phyloP scores from a whole-genome alignment of 2,888 invertebrate genomes.

The Dryocosmus kuriphilus region DNA sequence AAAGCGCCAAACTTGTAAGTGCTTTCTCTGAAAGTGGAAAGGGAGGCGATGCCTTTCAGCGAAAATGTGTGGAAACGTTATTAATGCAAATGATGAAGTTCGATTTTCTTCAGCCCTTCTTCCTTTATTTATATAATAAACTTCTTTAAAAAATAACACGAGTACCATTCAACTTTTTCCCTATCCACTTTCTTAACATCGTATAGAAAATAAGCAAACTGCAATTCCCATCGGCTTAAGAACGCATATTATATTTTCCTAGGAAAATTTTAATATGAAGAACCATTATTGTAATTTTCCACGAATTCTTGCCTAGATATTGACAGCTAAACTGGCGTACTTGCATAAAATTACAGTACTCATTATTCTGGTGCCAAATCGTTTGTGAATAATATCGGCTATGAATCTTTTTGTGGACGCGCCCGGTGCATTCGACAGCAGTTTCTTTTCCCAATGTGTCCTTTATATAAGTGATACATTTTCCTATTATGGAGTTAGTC shows the following conservation, averaged over 20 bases:
- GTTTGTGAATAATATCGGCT: constrained; percentile 67
- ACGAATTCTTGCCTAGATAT: background rate
- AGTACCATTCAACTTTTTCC: background rate
- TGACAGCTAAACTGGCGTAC: constrained; percentile 9
- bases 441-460: constrained; percentile 9
- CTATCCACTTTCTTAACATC: background rate
- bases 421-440: constrained; percentile 31
- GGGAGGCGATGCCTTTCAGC: background rate
- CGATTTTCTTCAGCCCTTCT: background rate
- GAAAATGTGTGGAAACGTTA: constrained; percentile 10
- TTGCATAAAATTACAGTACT: constrained; percentile 60
- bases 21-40: constrained; percentile 16
- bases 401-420: constrained; percentile 59
- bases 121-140: background rate
- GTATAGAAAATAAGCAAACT: too few relatives aligned
- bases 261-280: too few relatives aligned
- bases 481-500: background rate
- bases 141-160: background rate
- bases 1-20: constrained; percentile 31
- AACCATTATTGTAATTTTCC: too few relatives aligned
- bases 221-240: too few relatives aligned
- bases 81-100: constrained; percentile 23
- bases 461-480: constrained; percentile 14
- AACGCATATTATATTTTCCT: too few relatives aligned
- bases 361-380: constrained; percentile 68